These are phyloP conservation scores for Hapalemur alaotrensis DNA, from an alignment of 2,797 vertebrate genomes.

Conservation along the genomic window DNA sequence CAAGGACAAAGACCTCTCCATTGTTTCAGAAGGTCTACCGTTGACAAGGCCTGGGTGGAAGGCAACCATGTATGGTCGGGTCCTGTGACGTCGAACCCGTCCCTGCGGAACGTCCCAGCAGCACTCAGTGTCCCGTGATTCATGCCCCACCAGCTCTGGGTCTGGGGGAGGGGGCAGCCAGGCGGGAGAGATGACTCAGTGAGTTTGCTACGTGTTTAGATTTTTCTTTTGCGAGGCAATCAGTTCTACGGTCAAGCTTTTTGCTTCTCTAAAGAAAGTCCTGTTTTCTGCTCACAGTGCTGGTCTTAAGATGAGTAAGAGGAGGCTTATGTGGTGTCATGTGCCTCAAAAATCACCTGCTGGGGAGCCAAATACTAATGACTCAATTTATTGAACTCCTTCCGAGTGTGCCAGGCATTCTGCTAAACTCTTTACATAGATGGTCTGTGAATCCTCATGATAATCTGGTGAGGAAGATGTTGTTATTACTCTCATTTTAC, in stretches of 20 bases:
- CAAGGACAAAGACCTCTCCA: neutral
- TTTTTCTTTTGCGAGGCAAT: neutral
- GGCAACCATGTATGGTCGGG: neutral
- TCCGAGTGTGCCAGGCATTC: neutral
- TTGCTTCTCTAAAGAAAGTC: neutral
- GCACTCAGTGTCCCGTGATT: neutral
- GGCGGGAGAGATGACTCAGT: neutral
- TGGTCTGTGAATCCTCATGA: neutral
- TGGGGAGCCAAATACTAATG: neutral
- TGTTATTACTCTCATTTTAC: neutral
- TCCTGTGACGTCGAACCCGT: neutral
- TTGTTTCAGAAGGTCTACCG: fast-evolving
- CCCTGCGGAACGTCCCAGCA: fast-evolving
- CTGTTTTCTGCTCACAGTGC: neutral
- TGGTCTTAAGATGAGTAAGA: neutral
- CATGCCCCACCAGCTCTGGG: neutral
- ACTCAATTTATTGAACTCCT: neutral
- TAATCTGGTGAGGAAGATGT: neutral
- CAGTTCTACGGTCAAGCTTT: neutral
- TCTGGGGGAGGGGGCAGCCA: fast-evolving
- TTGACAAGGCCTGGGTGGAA: neutral
- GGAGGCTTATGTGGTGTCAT: neutral
- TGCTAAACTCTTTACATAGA: neutral
- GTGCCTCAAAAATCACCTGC: neutral
- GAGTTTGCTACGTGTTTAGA: neutral